Conservation (phyloP, 2,797 vertebrate species). For the Tiaroga cobitis region DNA sequence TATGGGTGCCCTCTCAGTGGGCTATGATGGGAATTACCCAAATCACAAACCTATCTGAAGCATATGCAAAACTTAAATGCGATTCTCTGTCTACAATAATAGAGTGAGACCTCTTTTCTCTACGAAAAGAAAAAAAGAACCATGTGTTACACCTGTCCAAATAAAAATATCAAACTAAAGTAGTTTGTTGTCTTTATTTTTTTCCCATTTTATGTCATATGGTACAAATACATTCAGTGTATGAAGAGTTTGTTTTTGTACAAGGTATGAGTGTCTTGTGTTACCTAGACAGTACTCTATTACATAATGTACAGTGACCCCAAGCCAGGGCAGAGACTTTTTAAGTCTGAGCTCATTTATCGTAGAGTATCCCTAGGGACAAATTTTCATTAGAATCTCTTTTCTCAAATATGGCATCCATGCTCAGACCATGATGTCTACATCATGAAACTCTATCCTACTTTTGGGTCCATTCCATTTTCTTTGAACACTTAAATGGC, state of each 20-base stretch:
- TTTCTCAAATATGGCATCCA: conserved; percentile 26
- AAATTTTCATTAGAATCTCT: background rate
- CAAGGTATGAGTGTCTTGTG: background rate
- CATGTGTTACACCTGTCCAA: conserved; percentile 55
- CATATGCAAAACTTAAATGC: conserved; percentile 56
- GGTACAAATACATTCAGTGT: conserved; percentile 46
- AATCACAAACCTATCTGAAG: conserved; percentile 46
- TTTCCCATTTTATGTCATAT: conserved; percentile 46
- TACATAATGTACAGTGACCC: background rate
- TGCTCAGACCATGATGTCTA: conserved; percentile 28
- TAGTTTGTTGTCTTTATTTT: background rate
- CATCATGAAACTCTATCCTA: background rate
- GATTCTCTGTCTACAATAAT: conserved; percentile 29
- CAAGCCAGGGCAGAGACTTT: background rate
- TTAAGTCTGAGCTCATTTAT: conserved; percentile 4
- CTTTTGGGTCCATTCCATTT: conserved; percentile 41
- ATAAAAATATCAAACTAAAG: conserved; percentile 50
- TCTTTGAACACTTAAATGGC: conserved; percentile 27
- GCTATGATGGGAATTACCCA: conserved; percentile 8
- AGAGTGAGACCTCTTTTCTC: conserved; percentile 37
- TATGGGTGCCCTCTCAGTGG: conserved; percentile 39
- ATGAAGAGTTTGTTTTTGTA: conserved; percentile 25
- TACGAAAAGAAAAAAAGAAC: conserved; percentile 25
- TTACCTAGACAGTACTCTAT: background rate
- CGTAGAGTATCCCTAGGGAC: background rate